A percentile compares a stretch with the other conserved stretches of the same genome.
Evolutionary conservation across 2,113 vertebrate genomes (phyloP).

Genomic region (Epinephelus moara): DNA sequence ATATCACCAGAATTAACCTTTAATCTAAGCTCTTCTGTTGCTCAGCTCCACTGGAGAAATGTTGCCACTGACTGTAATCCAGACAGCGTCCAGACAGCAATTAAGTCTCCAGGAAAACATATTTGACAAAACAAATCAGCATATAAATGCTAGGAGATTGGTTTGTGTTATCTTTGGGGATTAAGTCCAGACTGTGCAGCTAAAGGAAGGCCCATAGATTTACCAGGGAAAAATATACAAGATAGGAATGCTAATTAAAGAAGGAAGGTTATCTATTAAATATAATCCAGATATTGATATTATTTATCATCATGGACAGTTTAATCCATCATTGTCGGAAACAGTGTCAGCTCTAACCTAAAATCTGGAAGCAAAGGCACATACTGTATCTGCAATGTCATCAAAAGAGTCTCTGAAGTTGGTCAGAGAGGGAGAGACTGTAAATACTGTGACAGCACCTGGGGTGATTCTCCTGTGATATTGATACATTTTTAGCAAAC

Average conservation of each 20-base stretch:
- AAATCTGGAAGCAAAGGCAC: slow-evolving; percentile 8
- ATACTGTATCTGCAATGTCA: slow-evolving; percentile 59
- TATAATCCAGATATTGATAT: slow-evolving; percentile 7
- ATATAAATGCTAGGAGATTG: slow-evolving; percentile 2
- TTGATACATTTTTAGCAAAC: slow-evolving; percentile 45
- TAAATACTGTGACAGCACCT: slow-evolving; percentile 48
- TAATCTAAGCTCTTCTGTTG: too few relatives aligned
- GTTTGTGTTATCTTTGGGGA: slow-evolving; percentile 5
- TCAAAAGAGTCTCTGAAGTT: slow-evolving; percentile 40
- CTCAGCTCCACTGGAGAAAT: not conserved
- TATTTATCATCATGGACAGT: slow-evolving; percentile 25
- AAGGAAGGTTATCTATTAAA: not conserved
- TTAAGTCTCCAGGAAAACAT: not conserved
- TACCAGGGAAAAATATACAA: not conserved
- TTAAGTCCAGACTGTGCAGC: slow-evolving; percentile 1
- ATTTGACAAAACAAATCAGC: not conserved
- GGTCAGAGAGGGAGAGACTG: slow-evolving; percentile 31
- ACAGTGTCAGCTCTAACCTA: not conserved
- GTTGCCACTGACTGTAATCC: not conserved
- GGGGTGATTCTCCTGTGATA: slow-evolving; percentile 40
- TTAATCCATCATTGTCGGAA: slow-evolving; percentile 28
- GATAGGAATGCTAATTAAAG: not conserved
- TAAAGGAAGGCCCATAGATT: not conserved
- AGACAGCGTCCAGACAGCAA: not conserved
- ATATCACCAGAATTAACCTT: too few relatives aligned